Conservation (phyloP, 2,113 vertebrate genomes). For the Setophaga coronata region DNA sequence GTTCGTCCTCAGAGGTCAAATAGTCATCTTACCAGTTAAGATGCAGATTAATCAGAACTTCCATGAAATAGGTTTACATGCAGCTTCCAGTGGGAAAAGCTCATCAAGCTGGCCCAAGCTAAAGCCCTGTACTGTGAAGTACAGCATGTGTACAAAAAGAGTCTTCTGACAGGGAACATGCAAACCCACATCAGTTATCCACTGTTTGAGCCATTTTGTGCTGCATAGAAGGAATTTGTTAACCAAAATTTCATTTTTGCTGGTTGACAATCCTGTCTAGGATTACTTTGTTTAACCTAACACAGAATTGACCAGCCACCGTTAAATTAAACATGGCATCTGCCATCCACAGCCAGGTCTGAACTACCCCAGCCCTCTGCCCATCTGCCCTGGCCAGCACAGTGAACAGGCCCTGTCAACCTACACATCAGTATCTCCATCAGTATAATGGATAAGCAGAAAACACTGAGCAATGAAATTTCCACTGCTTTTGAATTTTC, state of each 20-base stretch:
- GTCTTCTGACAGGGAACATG: background rate
- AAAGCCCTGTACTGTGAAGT: background rate
- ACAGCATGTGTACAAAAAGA: background rate
- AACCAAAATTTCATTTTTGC: background rate
- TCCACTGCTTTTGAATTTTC: background rate
- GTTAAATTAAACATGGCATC: background rate
- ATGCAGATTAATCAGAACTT: background rate
- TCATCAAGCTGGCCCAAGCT: background rate
- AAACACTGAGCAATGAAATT: background rate
- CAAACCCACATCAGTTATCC: background rate
- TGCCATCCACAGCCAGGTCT: background rate
- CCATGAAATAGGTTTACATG: background rate
- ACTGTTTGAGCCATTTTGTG: background rate
- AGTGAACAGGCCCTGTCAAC: background rate
- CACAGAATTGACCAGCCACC: background rate
- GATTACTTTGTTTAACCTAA: background rate
- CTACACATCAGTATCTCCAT: rapidly evolving
- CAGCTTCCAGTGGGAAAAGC: background rate
- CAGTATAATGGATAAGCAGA: background rate
- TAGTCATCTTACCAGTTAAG: background rate
- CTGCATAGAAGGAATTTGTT: background rate
- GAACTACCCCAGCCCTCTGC: background rate
- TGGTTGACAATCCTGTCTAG: background rate
- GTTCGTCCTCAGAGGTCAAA: background rate
- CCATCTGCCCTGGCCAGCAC: background rate